Evolutionary conservation across 2,888 invertebrate species (phyloP).

Genomic region (Pecten maximus): DNA sequence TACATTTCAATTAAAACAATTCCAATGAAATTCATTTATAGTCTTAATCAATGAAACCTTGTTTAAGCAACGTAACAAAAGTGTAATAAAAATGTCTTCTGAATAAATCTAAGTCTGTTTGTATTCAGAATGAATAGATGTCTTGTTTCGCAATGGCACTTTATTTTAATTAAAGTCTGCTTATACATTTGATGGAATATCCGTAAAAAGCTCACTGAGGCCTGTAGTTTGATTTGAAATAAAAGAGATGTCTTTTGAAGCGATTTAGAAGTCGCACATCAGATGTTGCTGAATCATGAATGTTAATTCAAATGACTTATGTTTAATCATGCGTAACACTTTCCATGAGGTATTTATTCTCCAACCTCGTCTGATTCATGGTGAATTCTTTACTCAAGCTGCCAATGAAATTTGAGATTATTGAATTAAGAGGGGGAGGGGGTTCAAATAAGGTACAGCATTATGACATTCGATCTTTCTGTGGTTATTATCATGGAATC

Average conservation of each 20-base stretch:
- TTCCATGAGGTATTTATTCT: background rate
- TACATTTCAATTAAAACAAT: background rate
- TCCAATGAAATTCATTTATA: background rate
- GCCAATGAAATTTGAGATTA: background rate
- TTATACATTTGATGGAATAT: background rate
- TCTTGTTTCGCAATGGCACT: background rate
- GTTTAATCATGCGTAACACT: background rate
- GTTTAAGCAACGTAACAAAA: background rate
- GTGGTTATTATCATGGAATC: background rate
- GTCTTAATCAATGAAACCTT: background rate
- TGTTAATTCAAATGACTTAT: background rate
- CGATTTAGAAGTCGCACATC: background rate
- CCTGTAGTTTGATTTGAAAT: background rate
- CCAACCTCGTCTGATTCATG: background rate
- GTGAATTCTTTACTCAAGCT: background rate
- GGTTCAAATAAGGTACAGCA: background rate
- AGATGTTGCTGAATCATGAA: background rate
- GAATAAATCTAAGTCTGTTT: background rate
- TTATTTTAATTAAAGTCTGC: slow-evolving; percentile 10
- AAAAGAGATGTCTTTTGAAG: background rate
- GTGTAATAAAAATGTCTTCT: background rate
- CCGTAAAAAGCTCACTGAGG: background rate
- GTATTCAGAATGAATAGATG: background rate
- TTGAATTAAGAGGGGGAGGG: background rate
- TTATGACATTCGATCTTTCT: background rate